Percentiles rank a stretch among this genome's conserved stretches.
Conservation (phyloP, 2,888 invertebrate genomes). For the Calephelis perditalis region DNA sequence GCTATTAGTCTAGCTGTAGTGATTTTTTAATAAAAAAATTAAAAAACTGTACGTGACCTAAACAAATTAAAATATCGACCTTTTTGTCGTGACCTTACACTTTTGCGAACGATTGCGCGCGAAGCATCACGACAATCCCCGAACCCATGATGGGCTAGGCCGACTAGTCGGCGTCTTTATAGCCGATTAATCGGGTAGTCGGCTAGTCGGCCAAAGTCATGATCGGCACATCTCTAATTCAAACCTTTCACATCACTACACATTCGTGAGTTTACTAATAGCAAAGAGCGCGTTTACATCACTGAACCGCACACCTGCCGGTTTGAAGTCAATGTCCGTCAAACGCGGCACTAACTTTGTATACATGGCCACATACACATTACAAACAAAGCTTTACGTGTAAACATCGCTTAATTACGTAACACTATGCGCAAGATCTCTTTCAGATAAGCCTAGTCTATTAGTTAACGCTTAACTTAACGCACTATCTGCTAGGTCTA, state of each 20-base stretch:
- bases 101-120: too few species aligned
- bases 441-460: conserved; percentile 11
- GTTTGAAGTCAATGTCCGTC: conserved; percentile 70
- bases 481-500: conserved; percentile 15
- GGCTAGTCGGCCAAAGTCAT: too few species aligned
- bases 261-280: conserved; percentile 38
- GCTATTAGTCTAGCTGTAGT: too few species aligned
- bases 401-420: conserved; percentile 31
- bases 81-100: too few species aligned
- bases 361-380: conserved; percentile 33
- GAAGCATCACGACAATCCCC: too few species aligned
- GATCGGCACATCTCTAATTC: too few species aligned
- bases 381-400: conserved; percentile 35
- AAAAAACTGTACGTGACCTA: too few species aligned
- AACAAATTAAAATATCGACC: too few species aligned
- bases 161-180: too few species aligned
- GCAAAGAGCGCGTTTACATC: conserved; percentile 31
- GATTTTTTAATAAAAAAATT: too few species aligned
- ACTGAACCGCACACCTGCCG: conserved; percentile 53
- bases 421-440: conserved; percentile 18
- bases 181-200: too few species aligned
- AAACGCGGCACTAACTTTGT: conserved; percentile 44
- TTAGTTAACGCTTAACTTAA: conserved; percentile 29
- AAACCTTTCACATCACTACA: conserved; percentile 9
- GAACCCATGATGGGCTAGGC: too few species aligned